Evolutionary conservation across 1,140 invertebrate species (phyloP).

Genomic region (Halictus rubicundus): DNA sequence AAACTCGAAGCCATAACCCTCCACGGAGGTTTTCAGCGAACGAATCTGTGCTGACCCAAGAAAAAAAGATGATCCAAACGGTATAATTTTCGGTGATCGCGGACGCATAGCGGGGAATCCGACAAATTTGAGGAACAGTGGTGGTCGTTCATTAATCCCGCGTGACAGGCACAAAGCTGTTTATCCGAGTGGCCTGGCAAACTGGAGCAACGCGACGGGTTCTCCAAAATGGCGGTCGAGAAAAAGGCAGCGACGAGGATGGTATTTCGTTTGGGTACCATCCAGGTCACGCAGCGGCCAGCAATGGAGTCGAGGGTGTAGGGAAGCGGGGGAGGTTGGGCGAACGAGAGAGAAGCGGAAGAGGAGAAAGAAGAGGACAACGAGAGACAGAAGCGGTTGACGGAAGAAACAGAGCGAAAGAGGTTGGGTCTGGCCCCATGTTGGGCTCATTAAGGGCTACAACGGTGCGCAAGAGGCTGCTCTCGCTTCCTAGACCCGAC

Average conservation of each 20-base stretch:
- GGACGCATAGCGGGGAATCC: not conserved
- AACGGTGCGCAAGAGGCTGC: slow-evolving; percentile 55
- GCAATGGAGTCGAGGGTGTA: slow-evolving; percentile 51
- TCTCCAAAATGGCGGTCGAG: slow-evolving; percentile 62
- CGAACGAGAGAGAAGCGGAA: slow-evolving; percentile 25
- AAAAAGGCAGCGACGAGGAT: slow-evolving; percentile 61
- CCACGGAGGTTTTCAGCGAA: too few relatives aligned
- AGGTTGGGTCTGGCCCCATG: slow-evolving; percentile 60
- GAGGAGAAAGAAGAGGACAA: slow-evolving; percentile 39
- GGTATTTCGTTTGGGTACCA: slow-evolving; percentile 73
- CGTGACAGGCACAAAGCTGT: slow-evolving; percentile 25
- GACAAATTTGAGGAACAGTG: not conserved
- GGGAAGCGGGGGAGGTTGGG: slow-evolving; percentile 37
- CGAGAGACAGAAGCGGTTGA: slow-evolving; percentile 66
- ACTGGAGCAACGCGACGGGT: slow-evolving; percentile 58
- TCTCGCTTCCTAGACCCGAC: slow-evolving; percentile 70
- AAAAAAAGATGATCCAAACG: not conserved
- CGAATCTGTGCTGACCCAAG: not conserved
- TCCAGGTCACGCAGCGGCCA: slow-evolving; percentile 76
- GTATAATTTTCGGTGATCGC: not conserved
- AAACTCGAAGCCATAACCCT: too few relatives aligned
- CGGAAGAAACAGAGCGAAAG: slow-evolving; percentile 69
- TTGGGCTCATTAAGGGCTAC: slow-evolving; percentile 77
- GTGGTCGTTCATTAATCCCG: slow-evolving; percentile 18
- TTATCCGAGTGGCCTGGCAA: slow-evolving; percentile 1